Evolutionary conservation across 2,797 vertebrate species (phyloP).

Genomic region (Sylvia borin): DNA sequence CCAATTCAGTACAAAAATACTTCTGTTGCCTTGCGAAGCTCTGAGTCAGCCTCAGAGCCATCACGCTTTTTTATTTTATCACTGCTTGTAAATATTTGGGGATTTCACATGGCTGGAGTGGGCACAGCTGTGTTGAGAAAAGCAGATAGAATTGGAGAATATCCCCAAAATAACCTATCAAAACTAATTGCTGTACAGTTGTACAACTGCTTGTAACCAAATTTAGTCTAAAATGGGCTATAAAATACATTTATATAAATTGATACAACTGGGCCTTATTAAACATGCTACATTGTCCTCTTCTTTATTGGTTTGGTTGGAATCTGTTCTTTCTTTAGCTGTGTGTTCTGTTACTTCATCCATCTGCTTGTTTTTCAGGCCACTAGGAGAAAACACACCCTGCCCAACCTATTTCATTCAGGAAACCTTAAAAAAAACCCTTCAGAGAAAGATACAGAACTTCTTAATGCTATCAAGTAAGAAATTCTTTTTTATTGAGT

Average conservation of each 20-base stretch:
- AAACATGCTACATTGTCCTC: background rate
- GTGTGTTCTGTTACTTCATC: background rate
- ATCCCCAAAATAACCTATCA: background rate
- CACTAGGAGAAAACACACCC: constrained; percentile 81
- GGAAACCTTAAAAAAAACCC: constrained; percentile 87
- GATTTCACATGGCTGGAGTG: background rate
- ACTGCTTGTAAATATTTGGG: background rate
- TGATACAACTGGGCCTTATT: background rate
- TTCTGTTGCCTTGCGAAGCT: background rate
- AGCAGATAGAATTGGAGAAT: background rate
- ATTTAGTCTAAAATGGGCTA: background rate
- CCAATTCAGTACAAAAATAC: background rate
- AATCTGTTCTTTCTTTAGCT: background rate
- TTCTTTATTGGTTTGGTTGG: background rate
- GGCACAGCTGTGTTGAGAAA: background rate
- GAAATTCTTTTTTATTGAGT: constrained; percentile 33
- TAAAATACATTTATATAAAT: background rate
- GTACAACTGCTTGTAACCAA: background rate
- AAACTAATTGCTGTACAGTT: background rate
- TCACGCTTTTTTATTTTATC: background rate
- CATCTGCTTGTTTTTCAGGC: constrained; percentile 70
- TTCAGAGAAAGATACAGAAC: constrained; percentile 85
- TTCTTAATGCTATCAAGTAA: constrained; percentile 86
- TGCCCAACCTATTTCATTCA: constrained; percentile 89
- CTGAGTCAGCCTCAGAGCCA: background rate